Conservation (phyloP, 1,140 invertebrate species). For the Helicoverpa armigera region DNA sequence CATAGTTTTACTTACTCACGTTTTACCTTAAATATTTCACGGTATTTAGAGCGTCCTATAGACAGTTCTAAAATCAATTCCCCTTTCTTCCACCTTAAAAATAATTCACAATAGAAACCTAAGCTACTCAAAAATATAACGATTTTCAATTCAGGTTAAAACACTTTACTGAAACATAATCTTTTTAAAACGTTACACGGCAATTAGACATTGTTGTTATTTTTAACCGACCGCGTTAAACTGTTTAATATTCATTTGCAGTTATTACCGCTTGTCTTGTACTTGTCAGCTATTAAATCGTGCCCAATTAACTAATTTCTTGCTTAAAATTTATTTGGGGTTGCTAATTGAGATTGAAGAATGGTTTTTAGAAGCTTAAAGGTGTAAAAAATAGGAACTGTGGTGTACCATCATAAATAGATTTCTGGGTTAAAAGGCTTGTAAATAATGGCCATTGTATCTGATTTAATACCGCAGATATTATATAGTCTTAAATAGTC, state of each 20-base stretch:
- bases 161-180: background rate
- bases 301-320: conserved; percentile 1
- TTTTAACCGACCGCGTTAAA: conserved; percentile 2
- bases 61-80: too few relatives aligned
- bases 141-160: background rate
- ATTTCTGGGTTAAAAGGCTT: too few relatives aligned
- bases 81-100: too few relatives aligned
- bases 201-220: conserved; percentile 4
- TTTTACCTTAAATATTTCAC: too few relatives aligned
- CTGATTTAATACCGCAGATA: too few relatives aligned
- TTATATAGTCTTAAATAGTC: too few relatives aligned
- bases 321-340: background rate
- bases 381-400: too few relatives aligned
- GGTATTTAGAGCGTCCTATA: too few relatives aligned
- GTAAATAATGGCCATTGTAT: too few relatives aligned
- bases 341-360: background rate
- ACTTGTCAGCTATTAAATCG: background rate
- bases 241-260: conserved; percentile 32
- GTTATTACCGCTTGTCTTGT: conserved; percentile 19
- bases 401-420: too few relatives aligned
- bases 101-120: background rate
- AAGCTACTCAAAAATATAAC: background rate
- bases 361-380: too few relatives aligned
- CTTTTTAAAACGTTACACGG: background rate
- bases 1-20: too few relatives aligned